Evolutionary conservation across 2,113 vertebrate genomes (phyloP).

Genomic region (Amia ocellicauda): DNA sequence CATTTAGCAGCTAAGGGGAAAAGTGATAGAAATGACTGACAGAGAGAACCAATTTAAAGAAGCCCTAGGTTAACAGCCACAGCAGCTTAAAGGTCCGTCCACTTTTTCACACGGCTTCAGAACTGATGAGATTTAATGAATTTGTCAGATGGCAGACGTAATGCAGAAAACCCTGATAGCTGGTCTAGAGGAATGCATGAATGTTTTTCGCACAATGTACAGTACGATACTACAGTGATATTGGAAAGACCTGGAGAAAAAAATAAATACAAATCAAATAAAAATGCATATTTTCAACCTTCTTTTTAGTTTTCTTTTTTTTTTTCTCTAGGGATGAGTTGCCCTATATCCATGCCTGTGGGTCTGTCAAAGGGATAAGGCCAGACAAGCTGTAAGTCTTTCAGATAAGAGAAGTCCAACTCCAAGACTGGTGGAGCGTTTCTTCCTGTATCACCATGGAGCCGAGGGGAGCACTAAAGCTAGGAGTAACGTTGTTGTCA

Average conservation of each 20-base stretch:
- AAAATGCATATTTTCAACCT: slow-evolving; percentile 23
- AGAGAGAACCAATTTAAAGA: slow-evolving; percentile 48
- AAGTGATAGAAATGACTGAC: slow-evolving; percentile 53
- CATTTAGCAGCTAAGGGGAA: slow-evolving; percentile 51
- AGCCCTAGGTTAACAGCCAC: slow-evolving; percentile 44
- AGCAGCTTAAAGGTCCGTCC: slow-evolving; percentile 43
- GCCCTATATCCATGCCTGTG: slow-evolving; percentile 38
- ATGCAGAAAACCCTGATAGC: slow-evolving; percentile 5
- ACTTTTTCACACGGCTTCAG: slow-evolving; percentile 35
- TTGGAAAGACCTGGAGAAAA: slow-evolving; percentile 31
- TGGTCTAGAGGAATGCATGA: slow-evolving; percentile 36
- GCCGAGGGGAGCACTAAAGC: slow-evolving; percentile 77
- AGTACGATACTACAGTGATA: slow-evolving; percentile 51
- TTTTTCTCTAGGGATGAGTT: slow-evolving; percentile 28
- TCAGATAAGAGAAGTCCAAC: slow-evolving; percentile 35
- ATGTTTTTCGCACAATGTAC: slow-evolving; percentile 55
- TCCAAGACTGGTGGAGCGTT: slow-evolving; percentile 14
- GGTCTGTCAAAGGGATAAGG: slow-evolving; percentile 46
- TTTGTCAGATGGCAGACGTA: slow-evolving; percentile 39
- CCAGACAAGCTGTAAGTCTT: slow-evolving; percentile 51
- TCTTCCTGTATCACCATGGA: slow-evolving; percentile 74
- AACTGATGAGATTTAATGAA: slow-evolving; percentile 37
- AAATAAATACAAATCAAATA: slow-evolving; percentile 32
- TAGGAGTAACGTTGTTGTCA: slow-evolving; percentile 73
- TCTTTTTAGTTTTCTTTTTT: too few relatives aligned